These are phyloP conservation scores for Mionectes olivaceus DNA, from an alignment of 2,797 vertebrate species.

Conservation along the genomic window DNA sequence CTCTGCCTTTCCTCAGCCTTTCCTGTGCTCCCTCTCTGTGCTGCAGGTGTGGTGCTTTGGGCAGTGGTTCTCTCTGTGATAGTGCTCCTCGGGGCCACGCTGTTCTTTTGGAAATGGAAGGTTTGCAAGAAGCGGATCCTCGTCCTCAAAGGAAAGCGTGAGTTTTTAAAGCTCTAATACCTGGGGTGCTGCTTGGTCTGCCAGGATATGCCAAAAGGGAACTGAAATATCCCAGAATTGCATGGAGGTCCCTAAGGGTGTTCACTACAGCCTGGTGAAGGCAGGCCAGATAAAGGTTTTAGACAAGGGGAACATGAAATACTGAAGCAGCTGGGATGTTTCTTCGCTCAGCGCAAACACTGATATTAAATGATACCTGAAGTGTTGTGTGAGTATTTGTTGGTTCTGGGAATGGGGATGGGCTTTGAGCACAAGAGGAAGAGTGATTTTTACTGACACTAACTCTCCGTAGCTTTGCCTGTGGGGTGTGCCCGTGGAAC, in stretches of 20 bases:
- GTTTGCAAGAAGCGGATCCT: conserved; percentile 59
- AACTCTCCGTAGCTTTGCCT: background rate
- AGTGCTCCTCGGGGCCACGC: background rate
- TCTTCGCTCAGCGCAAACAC: background rate
- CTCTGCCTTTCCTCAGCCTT: background rate
- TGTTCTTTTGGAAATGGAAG: conserved; percentile 63
- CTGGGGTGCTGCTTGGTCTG: background rate
- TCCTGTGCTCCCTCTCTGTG: background rate
- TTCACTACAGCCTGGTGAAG: background rate
- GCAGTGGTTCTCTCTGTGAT: background rate
- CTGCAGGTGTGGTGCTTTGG: conserved; percentile 37
- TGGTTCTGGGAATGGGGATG: background rate
- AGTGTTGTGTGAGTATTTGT: background rate
- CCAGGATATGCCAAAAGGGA: background rate
- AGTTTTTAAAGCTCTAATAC: conserved; percentile 18
- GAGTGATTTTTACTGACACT: background rate
- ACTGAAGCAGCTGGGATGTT: background rate
- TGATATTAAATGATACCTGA: background rate
- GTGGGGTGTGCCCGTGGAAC: background rate
- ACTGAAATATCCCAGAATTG: background rate
- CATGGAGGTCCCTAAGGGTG: background rate
- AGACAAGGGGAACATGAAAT: background rate
- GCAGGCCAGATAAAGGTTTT: background rate
- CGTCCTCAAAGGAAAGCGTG: conserved; percentile 55
- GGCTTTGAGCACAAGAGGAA: background rate